Evolutionary conservation across 1,140 invertebrate species (phyloP).

Genomic region (Amyelois transitella): DNA sequence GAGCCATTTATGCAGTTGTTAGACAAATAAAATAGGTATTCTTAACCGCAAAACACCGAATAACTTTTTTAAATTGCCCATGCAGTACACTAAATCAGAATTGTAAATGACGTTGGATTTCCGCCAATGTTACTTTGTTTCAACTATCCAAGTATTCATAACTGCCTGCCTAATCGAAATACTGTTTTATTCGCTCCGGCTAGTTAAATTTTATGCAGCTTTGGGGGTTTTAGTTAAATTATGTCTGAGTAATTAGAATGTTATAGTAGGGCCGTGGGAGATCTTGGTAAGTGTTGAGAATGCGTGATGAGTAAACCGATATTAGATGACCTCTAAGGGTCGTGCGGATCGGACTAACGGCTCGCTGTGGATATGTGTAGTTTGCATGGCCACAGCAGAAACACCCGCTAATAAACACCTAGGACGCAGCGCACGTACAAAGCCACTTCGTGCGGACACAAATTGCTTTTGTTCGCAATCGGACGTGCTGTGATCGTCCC

Average conservation of each 20-base stretch:
- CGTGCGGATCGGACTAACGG: constrained; percentile 22
- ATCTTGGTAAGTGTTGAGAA: constrained; percentile 40
- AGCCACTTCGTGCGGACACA: constrained; percentile 62
- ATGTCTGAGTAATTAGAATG: constrained; percentile 16
- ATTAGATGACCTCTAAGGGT: constrained; percentile 46
- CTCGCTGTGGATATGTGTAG: neutral
- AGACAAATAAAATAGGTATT: constrained; percentile 21
- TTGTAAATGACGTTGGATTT: constrained; percentile 60
- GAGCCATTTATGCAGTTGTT: constrained; percentile 13
- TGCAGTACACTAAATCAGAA: constrained; percentile 54
- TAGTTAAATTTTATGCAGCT: constrained; percentile 16
- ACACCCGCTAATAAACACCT: constrained; percentile 58
- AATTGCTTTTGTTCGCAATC: constrained; percentile 65
- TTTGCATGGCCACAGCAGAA: constrained; percentile 11
- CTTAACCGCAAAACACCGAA: constrained; percentile 20
- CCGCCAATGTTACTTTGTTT: constrained; percentile 64
- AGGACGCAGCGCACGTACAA: constrained; percentile 59
- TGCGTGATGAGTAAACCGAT: constrained; percentile 47
- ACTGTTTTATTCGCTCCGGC: constrained; percentile 26
- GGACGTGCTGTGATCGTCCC: constrained; percentile 51
- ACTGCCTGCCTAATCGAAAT: constrained; percentile 41
- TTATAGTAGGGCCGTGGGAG: constrained; percentile 23
- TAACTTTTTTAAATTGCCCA: constrained; percentile 29
- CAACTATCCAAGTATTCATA: constrained; percentile 46
- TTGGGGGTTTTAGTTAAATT: constrained; percentile 9